A percentile compares a stretch with the other conserved stretches of the same genome.
Conservation (phyloP, 2,113 vertebrate species). For the Picathartes gymnocephalus region DNA sequence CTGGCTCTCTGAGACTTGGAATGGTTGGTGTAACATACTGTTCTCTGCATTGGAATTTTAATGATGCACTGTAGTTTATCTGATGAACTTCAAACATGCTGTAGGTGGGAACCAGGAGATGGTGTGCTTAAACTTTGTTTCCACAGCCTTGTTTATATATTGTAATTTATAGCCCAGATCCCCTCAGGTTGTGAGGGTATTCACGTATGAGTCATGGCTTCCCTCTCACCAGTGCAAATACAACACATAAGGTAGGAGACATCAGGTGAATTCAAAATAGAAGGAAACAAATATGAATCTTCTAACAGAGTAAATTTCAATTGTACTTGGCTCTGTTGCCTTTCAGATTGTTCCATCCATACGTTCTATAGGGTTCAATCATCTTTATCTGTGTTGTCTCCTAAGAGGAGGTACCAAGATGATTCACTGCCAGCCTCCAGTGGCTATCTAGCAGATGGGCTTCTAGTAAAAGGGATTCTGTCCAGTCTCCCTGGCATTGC, state of each 20-base stretch:
- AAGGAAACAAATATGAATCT: not conserved
- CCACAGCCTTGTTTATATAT: not conserved
- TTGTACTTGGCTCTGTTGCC: not conserved
- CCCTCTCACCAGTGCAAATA: not conserved
- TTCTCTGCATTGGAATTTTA: not conserved
- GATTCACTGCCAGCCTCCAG: not conserved
- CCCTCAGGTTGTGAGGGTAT: not conserved
- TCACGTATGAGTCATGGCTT: not conserved
- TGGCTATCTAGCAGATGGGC: not conserved
- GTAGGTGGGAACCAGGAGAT: not conserved
- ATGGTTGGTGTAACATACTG: not conserved
- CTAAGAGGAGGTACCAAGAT: not conserved
- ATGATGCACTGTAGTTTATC: not conserved
- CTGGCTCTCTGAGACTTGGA: not conserved
- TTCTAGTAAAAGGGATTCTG: not conserved
- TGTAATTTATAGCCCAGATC: not conserved
- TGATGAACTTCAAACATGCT: constrained; percentile 6
- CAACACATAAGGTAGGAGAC: not conserved
- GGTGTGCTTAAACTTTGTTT: not conserved
- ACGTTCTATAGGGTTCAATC: not conserved
- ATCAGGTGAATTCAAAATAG: not conserved
- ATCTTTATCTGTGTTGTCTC: not conserved
- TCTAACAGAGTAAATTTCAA: not conserved
- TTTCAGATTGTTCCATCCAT: not conserved
- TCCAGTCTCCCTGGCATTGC: not conserved